Evolutionary conservation across 64 coral and sea anemone genomes (phyloP).

Genomic region (Montipora efflorescens): DNA sequence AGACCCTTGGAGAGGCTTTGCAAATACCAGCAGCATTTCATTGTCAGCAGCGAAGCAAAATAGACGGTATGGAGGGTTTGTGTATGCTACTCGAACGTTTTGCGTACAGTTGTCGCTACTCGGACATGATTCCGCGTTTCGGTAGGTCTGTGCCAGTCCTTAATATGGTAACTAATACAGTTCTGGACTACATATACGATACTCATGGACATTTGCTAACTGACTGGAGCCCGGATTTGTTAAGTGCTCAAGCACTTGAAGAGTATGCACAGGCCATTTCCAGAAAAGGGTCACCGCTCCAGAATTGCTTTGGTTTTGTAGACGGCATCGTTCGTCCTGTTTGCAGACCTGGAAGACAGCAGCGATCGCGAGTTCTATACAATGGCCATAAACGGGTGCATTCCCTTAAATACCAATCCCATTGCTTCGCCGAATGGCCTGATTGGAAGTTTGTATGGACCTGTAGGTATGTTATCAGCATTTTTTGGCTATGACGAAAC

Average conservation of each 20-base stretch:
- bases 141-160: no score
- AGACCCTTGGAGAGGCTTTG: no score
- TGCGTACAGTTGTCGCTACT: no score
- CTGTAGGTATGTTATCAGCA: background rate
- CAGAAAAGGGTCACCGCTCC: background rate
- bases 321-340: no score
- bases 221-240: background rate
- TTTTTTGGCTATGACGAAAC: background rate
- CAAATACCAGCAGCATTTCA: no score
- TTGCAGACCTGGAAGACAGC: constrained; percentile 60
- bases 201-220: background rate
- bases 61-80: no score
- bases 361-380: background rate
- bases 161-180: no score
- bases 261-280: background rate
- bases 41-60: no score
- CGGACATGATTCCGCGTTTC: no score
- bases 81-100: no score
- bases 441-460: background rate
- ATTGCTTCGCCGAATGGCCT: background rate
- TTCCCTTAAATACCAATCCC: background rate
- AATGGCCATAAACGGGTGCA: background rate
- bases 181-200: no score
- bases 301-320: background rate
- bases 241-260: background rate